Percentiles rank a stretch among this genome's conserved stretches.
phyloP scores from a whole-genome alignment of 92 coral and sea anemone genomes.

The Palythoa heliodiscus region DNA sequence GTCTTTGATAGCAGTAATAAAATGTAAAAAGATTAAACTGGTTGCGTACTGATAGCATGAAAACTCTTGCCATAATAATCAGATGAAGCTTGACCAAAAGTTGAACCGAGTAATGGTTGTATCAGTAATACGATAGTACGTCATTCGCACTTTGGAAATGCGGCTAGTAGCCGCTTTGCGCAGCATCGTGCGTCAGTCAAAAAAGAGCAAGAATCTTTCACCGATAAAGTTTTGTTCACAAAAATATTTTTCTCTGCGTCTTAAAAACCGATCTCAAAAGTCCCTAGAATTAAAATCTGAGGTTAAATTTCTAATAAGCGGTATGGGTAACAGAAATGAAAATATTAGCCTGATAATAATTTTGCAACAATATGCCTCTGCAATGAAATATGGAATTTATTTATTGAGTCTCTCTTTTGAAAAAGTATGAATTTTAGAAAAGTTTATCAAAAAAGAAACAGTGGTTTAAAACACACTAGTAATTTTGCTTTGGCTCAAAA shows the following conservation, averaged over 20 bases:
- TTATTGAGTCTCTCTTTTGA: not conserved
- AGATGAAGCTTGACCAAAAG: not conserved
- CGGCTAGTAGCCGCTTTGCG: not conserved
- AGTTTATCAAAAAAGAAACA: not conserved
- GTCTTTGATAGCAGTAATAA: not conserved
- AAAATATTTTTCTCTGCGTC: too few relatives aligned
- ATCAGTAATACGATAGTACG: not conserved
- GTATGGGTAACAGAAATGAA: constrained; percentile 14
- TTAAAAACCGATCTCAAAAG: not conserved
- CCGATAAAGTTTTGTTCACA: too few relatives aligned
- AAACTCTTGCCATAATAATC: constrained; percentile 22
- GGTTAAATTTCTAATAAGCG: not conserved
- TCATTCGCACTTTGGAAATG: not conserved
- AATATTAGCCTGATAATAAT: not conserved
- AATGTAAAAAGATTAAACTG: constrained; percentile 31
- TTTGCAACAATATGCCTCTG: not conserved
- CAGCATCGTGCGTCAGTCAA: not conserved
- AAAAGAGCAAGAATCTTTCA: not conserved
- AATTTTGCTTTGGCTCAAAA: not conserved
- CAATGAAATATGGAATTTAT: not conserved
- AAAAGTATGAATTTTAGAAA: not conserved
- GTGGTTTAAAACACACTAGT: too few relatives aligned
- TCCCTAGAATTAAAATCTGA: not conserved
- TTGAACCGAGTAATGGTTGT: not conserved
- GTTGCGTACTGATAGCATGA: not conserved